A percentile compares a stretch with the other conserved stretches of the same genome.
These are phyloP conservation scores for Colius striatus DNA, from an alignment of 2,113 vertebrate genomes.

Conservation along the genomic window DNA sequence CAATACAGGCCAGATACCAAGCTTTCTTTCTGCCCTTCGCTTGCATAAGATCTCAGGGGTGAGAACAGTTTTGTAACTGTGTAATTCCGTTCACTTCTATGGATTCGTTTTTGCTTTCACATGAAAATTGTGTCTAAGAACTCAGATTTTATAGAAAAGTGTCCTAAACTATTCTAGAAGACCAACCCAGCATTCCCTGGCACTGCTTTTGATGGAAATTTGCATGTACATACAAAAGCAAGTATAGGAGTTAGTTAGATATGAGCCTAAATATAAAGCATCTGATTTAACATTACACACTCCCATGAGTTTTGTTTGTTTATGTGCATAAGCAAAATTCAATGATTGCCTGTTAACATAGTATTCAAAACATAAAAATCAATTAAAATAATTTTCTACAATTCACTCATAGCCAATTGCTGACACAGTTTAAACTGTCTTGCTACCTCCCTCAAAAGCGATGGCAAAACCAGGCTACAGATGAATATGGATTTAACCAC, in stretches of 20 bases:
- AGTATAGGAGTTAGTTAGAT: constrained; percentile 10
- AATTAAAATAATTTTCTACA: constrained; percentile 46
- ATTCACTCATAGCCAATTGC: constrained; percentile 25
- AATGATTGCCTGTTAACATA: constrained; percentile 9
- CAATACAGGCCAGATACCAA: neutral
- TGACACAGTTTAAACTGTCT: constrained; percentile 28
- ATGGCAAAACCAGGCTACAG: neutral
- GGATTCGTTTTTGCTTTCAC: neutral
- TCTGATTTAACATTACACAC: constrained; percentile 7
- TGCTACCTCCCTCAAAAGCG: neutral
- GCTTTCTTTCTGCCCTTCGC: neutral
- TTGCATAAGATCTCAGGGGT: neutral
- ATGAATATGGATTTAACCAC: neutral
- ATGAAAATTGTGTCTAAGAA: neutral
- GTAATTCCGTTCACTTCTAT: neutral
- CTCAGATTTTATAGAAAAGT: neutral
- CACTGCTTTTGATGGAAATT: neutral
- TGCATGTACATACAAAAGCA: neutral
- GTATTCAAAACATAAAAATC: constrained; percentile 53
- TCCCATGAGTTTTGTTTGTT: constrained; percentile 30
- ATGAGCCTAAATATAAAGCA: constrained; percentile 9
- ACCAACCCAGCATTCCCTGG: neutral
- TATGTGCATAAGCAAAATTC: constrained; percentile 13
- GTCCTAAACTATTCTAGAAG: neutral
- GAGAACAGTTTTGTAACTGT: neutral